phyloP scores from a whole-genome alignment of 2,113 vertebrate species.

The Ptilorrhoa leucosticta region DNA sequence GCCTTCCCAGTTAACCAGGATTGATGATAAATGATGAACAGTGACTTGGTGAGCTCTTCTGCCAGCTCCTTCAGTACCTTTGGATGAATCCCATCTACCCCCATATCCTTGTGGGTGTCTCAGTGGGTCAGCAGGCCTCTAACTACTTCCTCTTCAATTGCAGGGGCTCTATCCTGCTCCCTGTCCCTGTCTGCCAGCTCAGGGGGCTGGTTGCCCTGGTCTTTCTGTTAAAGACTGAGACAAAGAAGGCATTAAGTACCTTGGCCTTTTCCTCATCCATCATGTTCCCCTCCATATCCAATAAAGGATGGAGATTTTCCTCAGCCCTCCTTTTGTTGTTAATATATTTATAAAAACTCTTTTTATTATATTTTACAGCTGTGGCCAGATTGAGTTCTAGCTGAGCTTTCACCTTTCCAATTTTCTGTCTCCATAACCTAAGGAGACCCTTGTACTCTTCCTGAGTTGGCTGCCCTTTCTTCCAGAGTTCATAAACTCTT shows the following conservation, averaged over 20 bases:
- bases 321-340: neutral
- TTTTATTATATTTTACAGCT: neutral
- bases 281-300: neutral
- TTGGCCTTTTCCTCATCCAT: neutral
- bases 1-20: neutral
- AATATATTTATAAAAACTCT: neutral
- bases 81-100: neutral
- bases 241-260: neutral
- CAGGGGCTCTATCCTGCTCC: neutral
- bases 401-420: neutral
- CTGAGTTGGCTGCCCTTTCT: neutral
- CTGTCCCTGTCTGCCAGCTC: neutral
- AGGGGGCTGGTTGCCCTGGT: neutral
- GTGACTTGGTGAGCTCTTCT: accelerated
- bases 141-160: neutral
- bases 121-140: neutral
- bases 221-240: neutral
- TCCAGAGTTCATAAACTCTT: neutral
- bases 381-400: neutral
- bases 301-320: neutral
- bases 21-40: neutral
- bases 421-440: neutral
- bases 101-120: neutral
- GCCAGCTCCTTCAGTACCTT: neutral
- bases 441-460: neutral